Evolutionary conservation across 1,140 invertebrate genomes (phyloP).

Genomic region (Zaprionus ornatus): DNA sequence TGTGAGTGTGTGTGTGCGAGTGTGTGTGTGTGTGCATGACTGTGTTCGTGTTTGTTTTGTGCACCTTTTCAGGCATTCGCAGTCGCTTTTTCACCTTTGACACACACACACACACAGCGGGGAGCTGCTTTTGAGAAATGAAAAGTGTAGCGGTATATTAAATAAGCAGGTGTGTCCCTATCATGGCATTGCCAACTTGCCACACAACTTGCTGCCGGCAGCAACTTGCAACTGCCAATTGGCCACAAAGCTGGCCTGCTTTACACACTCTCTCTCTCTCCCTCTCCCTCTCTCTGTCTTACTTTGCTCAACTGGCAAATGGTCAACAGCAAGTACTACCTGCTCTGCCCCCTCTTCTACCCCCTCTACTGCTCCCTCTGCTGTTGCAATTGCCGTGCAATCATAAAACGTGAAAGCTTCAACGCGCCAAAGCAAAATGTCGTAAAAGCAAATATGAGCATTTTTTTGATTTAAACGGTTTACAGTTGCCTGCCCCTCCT

Average conservation of each 20-base stretch:
- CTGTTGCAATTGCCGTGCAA: conserved; percentile 46
- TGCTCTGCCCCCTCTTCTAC: too few relatives aligned
- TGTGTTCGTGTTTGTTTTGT: conserved; percentile 66
- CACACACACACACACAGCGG: conserved; percentile 42
- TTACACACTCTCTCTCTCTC: background rate
- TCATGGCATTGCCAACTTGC: conserved; percentile 44
- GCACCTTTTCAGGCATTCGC: conserved; percentile 41
- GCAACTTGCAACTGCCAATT: conserved; percentile 14
- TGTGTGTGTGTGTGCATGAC: conserved; percentile 44
- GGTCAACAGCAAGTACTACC: background rate
- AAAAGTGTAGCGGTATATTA: conserved; percentile 77
- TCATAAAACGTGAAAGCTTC: conserved; percentile 56
- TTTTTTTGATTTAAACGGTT: conserved; percentile 73
- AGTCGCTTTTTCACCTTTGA: conserved; percentile 74
- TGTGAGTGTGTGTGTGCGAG: conserved; percentile 29
- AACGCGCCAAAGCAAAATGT: conserved; percentile 60
- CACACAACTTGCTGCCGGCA: background rate
- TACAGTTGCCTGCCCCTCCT: conserved; percentile 13
- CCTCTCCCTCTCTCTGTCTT: background rate
- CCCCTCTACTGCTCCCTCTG: background rate
- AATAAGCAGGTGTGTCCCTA: conserved; percentile 71
- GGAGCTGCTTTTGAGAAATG: conserved; percentile 59
- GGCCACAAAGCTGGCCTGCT: conserved; percentile 8
- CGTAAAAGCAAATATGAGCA: conserved; percentile 61
- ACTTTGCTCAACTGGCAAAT: conserved; percentile 13